phyloP scores from a whole-genome alignment of 1,140 invertebrate genomes.

The Hydropsyche tenuis region DNA sequence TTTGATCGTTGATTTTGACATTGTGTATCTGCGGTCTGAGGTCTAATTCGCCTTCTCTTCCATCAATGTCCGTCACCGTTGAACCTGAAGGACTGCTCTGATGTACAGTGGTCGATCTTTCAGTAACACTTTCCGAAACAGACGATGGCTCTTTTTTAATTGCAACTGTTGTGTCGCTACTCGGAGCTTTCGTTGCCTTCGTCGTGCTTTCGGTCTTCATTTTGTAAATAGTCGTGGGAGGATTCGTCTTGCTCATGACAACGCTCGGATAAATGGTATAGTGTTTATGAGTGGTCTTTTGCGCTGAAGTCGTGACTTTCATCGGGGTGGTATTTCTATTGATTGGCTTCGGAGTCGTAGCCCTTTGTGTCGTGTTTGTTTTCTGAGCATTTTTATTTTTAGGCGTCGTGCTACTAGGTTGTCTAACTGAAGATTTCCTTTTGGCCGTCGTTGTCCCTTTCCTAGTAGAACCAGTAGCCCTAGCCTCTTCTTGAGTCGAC shows the following conservation, averaged over 20 bases:
- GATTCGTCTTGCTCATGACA: constrained; percentile 50
- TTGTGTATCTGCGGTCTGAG: constrained; percentile 59
- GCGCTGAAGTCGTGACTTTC: constrained; percentile 47
- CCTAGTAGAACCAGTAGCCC: constrained; percentile 57
- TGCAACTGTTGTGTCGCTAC: constrained; percentile 56
- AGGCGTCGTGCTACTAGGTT: constrained; percentile 51
- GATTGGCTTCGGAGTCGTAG: constrained; percentile 39
- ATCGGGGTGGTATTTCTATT: constrained; percentile 43
- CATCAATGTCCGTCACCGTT: constrained; percentile 54
- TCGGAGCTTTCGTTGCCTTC: constrained; percentile 51
- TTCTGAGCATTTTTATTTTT: constrained; percentile 50
- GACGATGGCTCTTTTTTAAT: constrained; percentile 17
- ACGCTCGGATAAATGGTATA: constrained; percentile 59
- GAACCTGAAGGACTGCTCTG: constrained; percentile 54
- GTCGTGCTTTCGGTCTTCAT: constrained; percentile 53
- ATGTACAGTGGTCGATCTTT: constrained; percentile 54
- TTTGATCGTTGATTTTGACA: constrained; percentile 62
- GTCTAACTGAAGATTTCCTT: constrained; percentile 28
- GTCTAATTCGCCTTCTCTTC: constrained; percentile 60
- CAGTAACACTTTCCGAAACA: constrained; percentile 54
- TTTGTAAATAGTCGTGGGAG: constrained; percentile 50
- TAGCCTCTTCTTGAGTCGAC: constrained; percentile 54
- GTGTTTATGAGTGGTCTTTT: constrained; percentile 57
- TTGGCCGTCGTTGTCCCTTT: constrained; percentile 40
- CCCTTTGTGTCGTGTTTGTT: constrained; percentile 15